Conservation (phyloP, 2,113 vertebrate species). For the Cyanoramphus novaezelandiae region DNA sequence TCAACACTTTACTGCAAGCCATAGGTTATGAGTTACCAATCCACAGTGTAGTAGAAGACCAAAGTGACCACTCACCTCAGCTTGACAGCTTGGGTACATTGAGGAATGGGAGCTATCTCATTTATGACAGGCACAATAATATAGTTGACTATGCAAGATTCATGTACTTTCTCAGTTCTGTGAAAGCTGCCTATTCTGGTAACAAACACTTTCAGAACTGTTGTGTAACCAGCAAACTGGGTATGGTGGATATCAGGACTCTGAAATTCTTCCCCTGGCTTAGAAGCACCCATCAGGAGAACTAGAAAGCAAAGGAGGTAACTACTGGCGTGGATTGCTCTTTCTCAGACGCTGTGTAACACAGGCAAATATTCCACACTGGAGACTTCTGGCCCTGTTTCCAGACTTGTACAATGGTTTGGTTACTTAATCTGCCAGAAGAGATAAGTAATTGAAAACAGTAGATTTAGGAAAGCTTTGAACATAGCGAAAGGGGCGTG, state of each 20-base stretch:
- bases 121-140: neutral
- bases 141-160: neutral
- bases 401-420: neutral
- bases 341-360: neutral
- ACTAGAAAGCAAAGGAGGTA: fast-evolving
- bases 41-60: neutral
- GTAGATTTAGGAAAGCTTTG: neutral
- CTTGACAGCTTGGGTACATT: neutral
- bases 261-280: neutral
- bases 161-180: neutral
- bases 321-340: fast-evolving
- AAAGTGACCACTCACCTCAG: neutral
- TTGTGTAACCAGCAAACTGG: neutral
- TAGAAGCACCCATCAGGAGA: neutral
- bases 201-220: neutral
- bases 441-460: neutral
- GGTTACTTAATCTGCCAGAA: neutral
- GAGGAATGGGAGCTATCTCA: neutral
- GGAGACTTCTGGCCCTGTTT: neutral
- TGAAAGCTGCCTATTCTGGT: neutral
- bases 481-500: neutral
- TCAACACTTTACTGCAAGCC: neutral
- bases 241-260: neutral
- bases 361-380: neutral
- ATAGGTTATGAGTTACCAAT: neutral